These are phyloP conservation scores for Pachydiplax longipennis DNA, from an alignment of 2,888 invertebrate species.

Conservation along the genomic window DNA sequence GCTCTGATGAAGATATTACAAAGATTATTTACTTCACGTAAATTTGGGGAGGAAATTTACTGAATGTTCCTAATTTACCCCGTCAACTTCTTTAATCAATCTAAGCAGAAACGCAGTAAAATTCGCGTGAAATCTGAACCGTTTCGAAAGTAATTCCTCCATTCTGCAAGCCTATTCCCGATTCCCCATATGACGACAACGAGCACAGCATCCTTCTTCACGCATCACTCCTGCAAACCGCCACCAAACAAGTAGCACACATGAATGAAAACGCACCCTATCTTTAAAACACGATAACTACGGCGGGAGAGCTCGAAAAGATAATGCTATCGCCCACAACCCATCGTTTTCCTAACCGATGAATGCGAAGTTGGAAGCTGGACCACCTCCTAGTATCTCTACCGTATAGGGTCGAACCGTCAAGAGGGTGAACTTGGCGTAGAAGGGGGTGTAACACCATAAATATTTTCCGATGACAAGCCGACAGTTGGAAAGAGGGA, in stretches of 20 bases:
- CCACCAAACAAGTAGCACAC: background rate
- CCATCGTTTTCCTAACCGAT: background rate
- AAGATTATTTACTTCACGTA: too few relatives aligned
- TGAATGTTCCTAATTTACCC: too few relatives aligned
- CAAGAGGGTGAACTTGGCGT: background rate
- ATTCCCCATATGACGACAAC: too few relatives aligned
- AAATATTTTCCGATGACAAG: background rate
- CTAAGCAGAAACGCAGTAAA: too few relatives aligned
- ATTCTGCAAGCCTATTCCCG: too few relatives aligned
- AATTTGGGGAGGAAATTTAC: too few relatives aligned
- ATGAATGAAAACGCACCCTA: background rate
- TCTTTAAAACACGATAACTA: background rate
- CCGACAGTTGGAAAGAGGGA: background rate
- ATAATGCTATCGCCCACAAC: background rate
- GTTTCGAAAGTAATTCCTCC: too few relatives aligned
- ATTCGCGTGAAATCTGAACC: too few relatives aligned
- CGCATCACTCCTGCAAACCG: background rate
- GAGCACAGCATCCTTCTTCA: background rate
- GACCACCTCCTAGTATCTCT: background rate
- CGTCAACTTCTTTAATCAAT: too few relatives aligned
- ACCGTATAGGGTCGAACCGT: background rate
- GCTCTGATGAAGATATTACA: too few relatives aligned
- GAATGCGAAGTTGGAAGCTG: background rate
- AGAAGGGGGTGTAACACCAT: background rate
- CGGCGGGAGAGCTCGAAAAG: background rate